Base-by-base conservation (phyloP, 2,113 vertebrate genomes). In the Stercorarius parasiticus region DNA sequence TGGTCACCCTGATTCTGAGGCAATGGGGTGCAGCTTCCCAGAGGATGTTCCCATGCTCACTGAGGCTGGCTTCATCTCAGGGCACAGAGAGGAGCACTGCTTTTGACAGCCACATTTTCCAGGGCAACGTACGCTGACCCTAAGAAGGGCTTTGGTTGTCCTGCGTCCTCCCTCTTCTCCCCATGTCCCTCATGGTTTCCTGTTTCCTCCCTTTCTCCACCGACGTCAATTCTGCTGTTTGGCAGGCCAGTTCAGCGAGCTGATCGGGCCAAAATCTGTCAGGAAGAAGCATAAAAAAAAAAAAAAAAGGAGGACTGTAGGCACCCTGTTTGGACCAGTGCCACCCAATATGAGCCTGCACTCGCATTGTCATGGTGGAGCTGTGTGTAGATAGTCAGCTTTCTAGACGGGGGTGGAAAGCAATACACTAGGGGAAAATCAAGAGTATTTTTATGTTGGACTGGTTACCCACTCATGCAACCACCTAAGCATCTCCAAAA, bases 181-280 rank as follows among this genome's bases (percentile, higher is more conserved):
- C 25, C 1, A 3, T 1, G 0, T 67, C 10, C 17, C 15, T 42
- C 2, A 1, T 49, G 13, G 13, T 71, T 86, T 79, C 45, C 13
- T 3, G 1, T 77, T 71, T 77, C 45, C 26, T 73, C 42, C 21
- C 13, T 64, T 90, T 93, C 42, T 58, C 49, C 36, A 47, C 36
- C 25, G 45, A 8, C 0, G 3, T 77, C 23, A 61, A 4, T 59
- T 82, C 52, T 66, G 40, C 27, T 38, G 11, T 62, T 82, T 22
- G n/a, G 38, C 34, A 56, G 47, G 42, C 53, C 21, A 22, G 9
- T 69, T 58, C 77, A 64, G 77, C 78, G 53, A 82, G 38, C 42
- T 78, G 53, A 52, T 47, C 65, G 73, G 49, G 42, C 49, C 61
- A 62, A 58, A 78, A 72, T 34, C 34, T 50, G 34, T 56, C 11